Conservation (phyloP, 2,888 invertebrate genomes). For the Lepidocyrtoides sp. region DNA sequence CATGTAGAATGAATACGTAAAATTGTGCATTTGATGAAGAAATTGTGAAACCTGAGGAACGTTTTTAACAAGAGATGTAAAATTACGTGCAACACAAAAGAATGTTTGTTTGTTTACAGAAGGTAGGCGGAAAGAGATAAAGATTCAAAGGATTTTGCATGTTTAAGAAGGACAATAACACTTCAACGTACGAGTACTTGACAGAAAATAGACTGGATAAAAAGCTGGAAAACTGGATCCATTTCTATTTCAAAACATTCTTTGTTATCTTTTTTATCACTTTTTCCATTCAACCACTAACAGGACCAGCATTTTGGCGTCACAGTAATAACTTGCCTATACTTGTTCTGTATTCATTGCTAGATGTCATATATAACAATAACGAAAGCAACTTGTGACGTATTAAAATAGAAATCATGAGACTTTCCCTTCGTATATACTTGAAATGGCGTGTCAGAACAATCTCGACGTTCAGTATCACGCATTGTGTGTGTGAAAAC, state of each 20-base stretch:
- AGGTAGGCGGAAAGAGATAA: too few relatives aligned
- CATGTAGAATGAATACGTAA: not conserved
- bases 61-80: too few relatives aligned
- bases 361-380: too few relatives aligned
- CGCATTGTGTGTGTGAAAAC: not conserved
- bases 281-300: not conserved
- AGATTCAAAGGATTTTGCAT: too few relatives aligned
- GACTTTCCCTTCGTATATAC: not conserved
- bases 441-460: not conserved
- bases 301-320: not conserved
- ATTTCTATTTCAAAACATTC: not conserved
- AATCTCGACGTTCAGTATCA: not conserved
- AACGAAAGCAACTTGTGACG: slow-evolving; percentile 1
- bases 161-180: too few relatives aligned
- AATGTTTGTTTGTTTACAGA: too few relatives aligned
- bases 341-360: not conserved
- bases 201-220: too few relatives aligned
- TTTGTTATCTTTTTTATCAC: not conserved
- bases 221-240: not conserved
- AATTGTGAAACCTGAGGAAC: too few relatives aligned
- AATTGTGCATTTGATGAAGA: too few relatives aligned
- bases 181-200: too few relatives aligned
- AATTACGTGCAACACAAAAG: not conserved
- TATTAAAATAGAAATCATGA: not conserved
- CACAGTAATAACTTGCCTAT: not conserved